These are phyloP conservation scores for Epizoanthus rinbou DNA, from an alignment of 92 coral and sea anemone species.

Conservation along the genomic window DNA sequence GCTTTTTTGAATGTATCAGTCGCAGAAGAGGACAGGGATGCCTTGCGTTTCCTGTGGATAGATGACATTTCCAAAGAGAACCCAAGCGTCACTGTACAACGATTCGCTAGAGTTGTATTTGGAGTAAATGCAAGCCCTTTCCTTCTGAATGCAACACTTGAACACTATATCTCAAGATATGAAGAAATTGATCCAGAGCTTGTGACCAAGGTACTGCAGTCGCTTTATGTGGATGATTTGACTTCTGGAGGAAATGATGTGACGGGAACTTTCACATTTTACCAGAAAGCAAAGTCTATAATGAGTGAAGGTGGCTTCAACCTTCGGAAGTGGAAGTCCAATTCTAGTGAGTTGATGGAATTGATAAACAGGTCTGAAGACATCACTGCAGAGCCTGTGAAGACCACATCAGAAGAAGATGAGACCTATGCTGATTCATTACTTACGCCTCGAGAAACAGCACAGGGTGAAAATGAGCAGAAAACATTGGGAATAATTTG, in stretches of 20 bases:
- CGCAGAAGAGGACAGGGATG: conserved; percentile 19
- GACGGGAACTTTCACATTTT: conserved; percentile 6
- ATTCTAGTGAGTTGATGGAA: conserved; percentile 19
- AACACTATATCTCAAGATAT: conserved; percentile 14
- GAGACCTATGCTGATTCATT: conserved; percentile 2
- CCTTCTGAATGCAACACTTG: conserved; percentile 11
- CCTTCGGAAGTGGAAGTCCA: conserved; percentile 40
- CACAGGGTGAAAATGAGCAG: neutral
- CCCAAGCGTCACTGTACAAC: conserved; percentile 7
- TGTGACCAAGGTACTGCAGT: conserved; percentile 2
- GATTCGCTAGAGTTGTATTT: conserved; percentile 27
- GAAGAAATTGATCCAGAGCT: neutral
- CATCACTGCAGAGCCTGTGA: conserved; percentile 7
- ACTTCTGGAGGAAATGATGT: conserved; percentile 24
- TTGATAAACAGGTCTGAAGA: conserved; percentile 24
- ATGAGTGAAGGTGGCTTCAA: conserved; percentile 38
- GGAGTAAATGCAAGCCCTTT: conserved; percentile 26
- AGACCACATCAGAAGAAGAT: conserved; percentile 15
- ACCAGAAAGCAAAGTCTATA: conserved; percentile 12
- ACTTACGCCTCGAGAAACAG: neutral
- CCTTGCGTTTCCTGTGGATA: conserved; percentile 10
- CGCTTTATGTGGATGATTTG: conserved; percentile 24
- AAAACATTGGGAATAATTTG: conserved; percentile 9
- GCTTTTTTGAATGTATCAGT: conserved; percentile 6
- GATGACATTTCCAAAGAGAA: conserved; percentile 23